Evolutionary conservation across 92 coral and sea anemone species (phyloP).

Genomic region (Siderastrea siderea): DNA sequence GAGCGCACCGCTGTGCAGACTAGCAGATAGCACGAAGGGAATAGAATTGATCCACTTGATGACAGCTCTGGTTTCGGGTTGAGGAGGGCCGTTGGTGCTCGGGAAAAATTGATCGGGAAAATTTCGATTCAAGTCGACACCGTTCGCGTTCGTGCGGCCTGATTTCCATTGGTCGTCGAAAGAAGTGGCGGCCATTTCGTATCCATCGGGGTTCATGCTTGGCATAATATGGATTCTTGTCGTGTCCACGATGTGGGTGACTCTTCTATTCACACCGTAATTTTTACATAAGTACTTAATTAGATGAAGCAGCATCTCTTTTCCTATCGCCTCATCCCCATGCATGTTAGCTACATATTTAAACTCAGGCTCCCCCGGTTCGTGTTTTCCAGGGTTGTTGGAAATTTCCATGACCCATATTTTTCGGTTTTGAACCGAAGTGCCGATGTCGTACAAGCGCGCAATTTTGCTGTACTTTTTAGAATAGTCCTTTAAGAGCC

Average conservation of each 20-base stretch:
- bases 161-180: constrained; percentile 3
- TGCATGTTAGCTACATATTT: constrained; percentile 95
- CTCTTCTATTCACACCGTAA: constrained; percentile 74
- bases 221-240: constrained; percentile 95
- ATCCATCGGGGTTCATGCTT: constrained; percentile 99
- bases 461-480: constrained; percentile 81
- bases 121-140: constrained; percentile 94
- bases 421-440: constrained; percentile 95
- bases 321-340: constrained; percentile 93
- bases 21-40: constrained; percentile 97
- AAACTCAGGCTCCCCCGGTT: constrained; percentile 87
- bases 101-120: constrained; percentile 99
- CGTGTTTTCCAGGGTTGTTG: constrained; percentile 88
- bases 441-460: constrained; percentile 87
- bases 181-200: constrained; percentile 88
- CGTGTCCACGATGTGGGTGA: constrained; percentile 75
- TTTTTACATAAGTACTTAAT: constrained; percentile 89
- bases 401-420: constrained; percentile 98
- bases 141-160: constrained; percentile 78
- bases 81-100: constrained; percentile 90
- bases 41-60: constrained; percentile 87
- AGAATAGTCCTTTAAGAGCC: constrained; percentile 93
- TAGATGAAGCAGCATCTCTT: constrained; percentile 86
- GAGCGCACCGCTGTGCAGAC: constrained; percentile 97
- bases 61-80: constrained; percentile 89